Conservation (phyloP, 2,113 vertebrate genomes). For the Notarius quadriscutis region DNA sequence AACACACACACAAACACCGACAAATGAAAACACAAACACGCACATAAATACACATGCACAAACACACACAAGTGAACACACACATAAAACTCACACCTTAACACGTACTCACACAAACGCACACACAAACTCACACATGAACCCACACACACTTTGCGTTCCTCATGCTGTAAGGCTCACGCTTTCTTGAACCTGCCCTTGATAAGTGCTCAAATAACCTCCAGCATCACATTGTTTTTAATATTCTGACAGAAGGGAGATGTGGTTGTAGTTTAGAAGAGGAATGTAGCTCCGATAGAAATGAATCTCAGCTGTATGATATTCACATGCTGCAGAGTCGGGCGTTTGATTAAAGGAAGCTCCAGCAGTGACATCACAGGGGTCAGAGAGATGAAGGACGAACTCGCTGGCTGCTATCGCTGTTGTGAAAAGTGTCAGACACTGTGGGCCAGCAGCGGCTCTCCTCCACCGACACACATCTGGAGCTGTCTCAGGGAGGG, state of each 20-base stretch:
- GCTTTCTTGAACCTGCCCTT: not conserved
- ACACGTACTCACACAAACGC: too few relatives aligned
- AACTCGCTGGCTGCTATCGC: conserved; percentile 67
- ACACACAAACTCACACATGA: too few relatives aligned
- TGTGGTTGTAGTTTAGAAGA: not conserved
- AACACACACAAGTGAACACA: too few relatives aligned
- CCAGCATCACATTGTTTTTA: not conserved
- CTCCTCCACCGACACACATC: conserved; percentile 72
- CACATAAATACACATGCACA: too few relatives aligned
- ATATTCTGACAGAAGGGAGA: conserved; percentile 9
- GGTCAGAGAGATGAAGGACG: conserved; percentile 63
- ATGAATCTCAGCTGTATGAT: not conserved
- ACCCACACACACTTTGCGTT: too few relatives aligned
- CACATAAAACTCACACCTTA: too few relatives aligned
- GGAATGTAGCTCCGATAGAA: not conserved
- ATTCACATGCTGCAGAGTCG: not conserved
- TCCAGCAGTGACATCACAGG: conserved; percentile 15
- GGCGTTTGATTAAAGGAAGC: not conserved
- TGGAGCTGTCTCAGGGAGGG: conserved; percentile 58
- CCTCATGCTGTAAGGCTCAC: not conserved
- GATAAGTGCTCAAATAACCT: not conserved
- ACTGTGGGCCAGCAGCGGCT: conserved; percentile 63
- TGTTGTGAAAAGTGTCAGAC: conserved; percentile 78
- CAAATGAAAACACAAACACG: too few relatives aligned
- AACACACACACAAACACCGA: not conserved